These are phyloP conservation scores for Porites lobata DNA, from an alignment of 92 coral and sea anemone genomes.

Conservation along the genomic window DNA sequence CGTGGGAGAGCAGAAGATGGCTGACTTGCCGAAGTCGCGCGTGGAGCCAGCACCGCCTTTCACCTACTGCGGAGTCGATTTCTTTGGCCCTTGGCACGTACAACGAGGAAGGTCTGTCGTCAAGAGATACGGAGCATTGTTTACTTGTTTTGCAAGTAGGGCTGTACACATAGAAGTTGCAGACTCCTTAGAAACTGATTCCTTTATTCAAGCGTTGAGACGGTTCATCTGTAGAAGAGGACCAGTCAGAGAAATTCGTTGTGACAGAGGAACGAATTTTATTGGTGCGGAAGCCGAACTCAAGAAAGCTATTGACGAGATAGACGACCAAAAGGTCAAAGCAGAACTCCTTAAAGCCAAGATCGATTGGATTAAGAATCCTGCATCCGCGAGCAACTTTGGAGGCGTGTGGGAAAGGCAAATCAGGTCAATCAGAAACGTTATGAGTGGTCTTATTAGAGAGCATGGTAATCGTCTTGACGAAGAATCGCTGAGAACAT, in stretches of 20 bases:
- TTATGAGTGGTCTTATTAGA: conserved; percentile 53
- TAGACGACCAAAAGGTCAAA: conserved; percentile 49
- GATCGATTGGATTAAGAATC: conserved; percentile 64
- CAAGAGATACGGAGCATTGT: conserved; percentile 68
- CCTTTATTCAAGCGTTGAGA: conserved; percentile 62
- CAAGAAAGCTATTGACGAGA: conserved; percentile 58
- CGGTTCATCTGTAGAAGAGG: conserved; percentile 59
- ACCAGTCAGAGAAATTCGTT: conserved; percentile 44
- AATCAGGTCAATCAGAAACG: conserved; percentile 55
- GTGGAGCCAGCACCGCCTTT: conserved; percentile 68
- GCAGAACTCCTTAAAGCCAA: conserved; percentile 53
- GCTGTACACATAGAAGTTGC: conserved; percentile 69
- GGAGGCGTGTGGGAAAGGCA: conserved; percentile 71
- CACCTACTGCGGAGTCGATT: conserved; percentile 58
- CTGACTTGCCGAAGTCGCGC: conserved; percentile 72
- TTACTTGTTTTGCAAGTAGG: conserved; percentile 63
- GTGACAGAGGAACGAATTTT: conserved; percentile 72
- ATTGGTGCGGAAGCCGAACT: conserved; percentile 56
- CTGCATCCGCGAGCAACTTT: conserved; percentile 54
- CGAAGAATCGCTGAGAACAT: conserved; percentile 44
- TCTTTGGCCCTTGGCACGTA: conserved; percentile 72
- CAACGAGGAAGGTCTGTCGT: conserved; percentile 58
- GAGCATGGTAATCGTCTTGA: conserved; percentile 48
- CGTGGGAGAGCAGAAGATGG: conserved; percentile 75
- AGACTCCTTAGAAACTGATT: conserved; percentile 53